Conservation (phyloP, 2,797 vertebrate genomes). For the Podargus strigoides region DNA sequence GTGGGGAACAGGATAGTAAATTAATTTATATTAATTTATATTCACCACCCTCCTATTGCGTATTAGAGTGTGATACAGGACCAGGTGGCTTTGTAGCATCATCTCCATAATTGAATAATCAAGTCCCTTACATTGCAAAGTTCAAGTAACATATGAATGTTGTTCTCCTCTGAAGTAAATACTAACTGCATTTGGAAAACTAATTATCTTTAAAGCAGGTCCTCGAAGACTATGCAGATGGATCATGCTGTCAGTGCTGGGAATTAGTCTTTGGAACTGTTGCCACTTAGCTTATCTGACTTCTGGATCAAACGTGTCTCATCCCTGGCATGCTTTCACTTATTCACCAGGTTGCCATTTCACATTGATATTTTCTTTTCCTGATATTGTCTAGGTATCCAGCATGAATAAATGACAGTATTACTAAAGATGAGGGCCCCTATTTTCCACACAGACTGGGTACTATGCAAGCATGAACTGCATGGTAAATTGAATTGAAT, state of each 20-base stretch:
- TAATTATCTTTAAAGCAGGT: conserved; percentile 23
- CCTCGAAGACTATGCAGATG: not conserved
- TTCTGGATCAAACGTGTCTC: not conserved
- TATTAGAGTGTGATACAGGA: not conserved
- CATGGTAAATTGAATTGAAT: not conserved
- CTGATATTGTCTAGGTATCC: not conserved
- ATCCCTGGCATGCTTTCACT: not conserved
- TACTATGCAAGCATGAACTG: not conserved
- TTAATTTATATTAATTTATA: rapidly evolving
- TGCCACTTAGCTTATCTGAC: not conserved
- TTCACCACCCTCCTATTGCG: not conserved
- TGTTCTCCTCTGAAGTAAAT: not conserved
- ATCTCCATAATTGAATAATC: not conserved
- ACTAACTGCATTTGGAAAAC: not conserved
- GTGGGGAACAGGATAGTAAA: not conserved
- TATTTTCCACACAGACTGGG: not conserved
- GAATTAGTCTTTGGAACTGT: not conserved
- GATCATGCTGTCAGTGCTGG: not conserved
- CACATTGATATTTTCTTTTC: not conserved
- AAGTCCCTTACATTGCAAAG: not conserved
- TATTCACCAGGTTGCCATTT: not conserved
- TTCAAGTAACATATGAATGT: not conserved
- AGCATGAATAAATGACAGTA: not conserved
- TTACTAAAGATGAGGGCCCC: not conserved
- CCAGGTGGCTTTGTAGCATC: not conserved